These are phyloP conservation scores for Lasioglossum figueresi DNA, from an alignment of 2,888 invertebrate genomes.

Conservation along the genomic window DNA sequence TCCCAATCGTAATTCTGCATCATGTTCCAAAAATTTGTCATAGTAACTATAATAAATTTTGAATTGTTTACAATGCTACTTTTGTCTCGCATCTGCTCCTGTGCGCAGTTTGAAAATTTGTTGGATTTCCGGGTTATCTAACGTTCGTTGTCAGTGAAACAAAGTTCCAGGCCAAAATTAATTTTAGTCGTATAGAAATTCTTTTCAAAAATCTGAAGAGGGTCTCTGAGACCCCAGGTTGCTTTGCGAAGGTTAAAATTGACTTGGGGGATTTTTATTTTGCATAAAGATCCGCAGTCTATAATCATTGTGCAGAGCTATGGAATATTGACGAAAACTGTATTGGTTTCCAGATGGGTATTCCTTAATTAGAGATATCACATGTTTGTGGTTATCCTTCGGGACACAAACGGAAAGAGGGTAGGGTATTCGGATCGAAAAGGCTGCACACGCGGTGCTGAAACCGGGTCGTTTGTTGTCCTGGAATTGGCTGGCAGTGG, in stretches of 20 bases:
- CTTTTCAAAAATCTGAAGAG: no score
- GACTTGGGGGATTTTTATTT: background rate
- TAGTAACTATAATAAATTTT: no score
- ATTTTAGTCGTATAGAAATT: no score
- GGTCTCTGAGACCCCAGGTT: no score
- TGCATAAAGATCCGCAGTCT: background rate
- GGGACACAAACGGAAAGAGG: conserved; percentile 25
- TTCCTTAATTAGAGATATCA: conserved; percentile 46
- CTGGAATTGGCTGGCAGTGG: conserved; percentile 28
- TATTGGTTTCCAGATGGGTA: conserved; percentile 26
- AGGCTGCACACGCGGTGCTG: conserved; percentile 7
- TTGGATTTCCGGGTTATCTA: background rate
- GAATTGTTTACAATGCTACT: background rate
- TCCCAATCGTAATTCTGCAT: no score
- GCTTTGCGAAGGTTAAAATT: no score
- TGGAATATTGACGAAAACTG: conserved; percentile 3
- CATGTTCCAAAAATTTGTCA: no score
- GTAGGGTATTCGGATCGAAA: conserved; percentile 8
- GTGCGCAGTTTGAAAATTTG: background rate
- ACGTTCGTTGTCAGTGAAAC: background rate
- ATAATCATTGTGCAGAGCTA: background rate
- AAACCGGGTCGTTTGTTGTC: conserved; percentile 27
- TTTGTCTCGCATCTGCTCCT: background rate
- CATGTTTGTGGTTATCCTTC: no score
- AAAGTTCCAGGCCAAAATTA: conserved; percentile 6